A percentile compares a stretch with the other conserved stretches of the same genome.
Evolutionary conservation across 2,113 vertebrate species (phyloP).

Genomic region (Campylomormyrus tamandua): DNA sequence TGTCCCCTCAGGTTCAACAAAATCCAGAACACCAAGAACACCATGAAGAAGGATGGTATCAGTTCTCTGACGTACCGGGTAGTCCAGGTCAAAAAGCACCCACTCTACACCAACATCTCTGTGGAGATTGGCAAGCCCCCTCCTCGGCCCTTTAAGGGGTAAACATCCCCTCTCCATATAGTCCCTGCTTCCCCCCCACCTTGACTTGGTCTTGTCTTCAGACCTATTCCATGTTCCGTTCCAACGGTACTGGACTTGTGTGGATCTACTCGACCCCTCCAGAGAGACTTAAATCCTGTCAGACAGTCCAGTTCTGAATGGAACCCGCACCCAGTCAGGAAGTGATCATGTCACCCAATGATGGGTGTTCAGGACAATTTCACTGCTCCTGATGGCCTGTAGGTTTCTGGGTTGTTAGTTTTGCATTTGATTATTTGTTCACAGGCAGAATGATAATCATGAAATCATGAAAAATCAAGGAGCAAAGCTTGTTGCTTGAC

Average conservation of each 20-base stretch:
- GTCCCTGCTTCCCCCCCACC: neutral
- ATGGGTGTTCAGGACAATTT: neutral
- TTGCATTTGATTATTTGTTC: neutral
- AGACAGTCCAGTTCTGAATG: neutral
- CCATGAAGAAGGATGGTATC: constrained; percentile 94
- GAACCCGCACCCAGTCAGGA: neutral
- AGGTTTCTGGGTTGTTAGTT: neutral
- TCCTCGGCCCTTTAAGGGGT: constrained; percentile 76
- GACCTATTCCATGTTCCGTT: neutral
- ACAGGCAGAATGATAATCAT: neutral
- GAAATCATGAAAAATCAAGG: constrained; percentile 3
- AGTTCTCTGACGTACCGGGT: constrained; percentile 83
- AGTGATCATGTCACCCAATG: neutral
- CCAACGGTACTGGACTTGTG: neutral
- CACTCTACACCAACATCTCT: constrained; percentile 92
- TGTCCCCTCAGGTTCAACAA: constrained; percentile 78
- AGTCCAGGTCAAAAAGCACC: constrained; percentile 74
- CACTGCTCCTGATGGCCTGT: neutral
- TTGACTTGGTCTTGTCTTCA: neutral
- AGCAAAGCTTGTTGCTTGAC: neutral
- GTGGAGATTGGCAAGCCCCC: constrained; percentile 92
- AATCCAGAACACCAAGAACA: constrained; percentile 98
- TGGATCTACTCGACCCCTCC: neutral
- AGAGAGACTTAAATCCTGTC: constrained; percentile 1
- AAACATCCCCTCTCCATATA: constrained; percentile 26